Evolutionary conservation across 2,888 invertebrate species (phyloP), one percentile per base, ranked within the genome.

Genomic region (Pemphredon lugubris): DNA sequence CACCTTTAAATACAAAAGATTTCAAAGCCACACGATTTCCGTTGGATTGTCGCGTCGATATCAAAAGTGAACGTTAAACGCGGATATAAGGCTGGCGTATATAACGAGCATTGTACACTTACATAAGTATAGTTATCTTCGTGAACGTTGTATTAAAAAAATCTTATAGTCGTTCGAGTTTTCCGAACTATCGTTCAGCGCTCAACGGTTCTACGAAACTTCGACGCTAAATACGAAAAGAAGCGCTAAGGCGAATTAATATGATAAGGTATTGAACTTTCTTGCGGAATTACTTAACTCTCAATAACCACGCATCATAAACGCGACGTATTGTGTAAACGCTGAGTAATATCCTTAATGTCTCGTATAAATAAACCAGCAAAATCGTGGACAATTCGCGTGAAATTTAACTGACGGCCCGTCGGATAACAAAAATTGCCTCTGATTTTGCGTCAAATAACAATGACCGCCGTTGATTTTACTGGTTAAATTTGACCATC

Each of bases 101-200:
- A 54, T 40, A 70, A 61, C 68, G 54, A 34, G 32, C 61, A 23
- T 13, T 13, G 21, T 26, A 11, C 34, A 34, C 48, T 70, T 72
- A 58, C 72, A 59, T 50, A 70, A 64, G 72, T n/a, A 21, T n/a
- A 58, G 47, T 70, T 70, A 65, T 60, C 65, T 44, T 14, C 45
- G 70, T 51, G 70, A 70, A 70, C 70, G 72, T 72, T 55, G 48
- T 44, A 70, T 65, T 45, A 48, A 48, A 48, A 48, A 48, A n/a
- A n/a, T 48, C 48, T 7, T 9, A n/a, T 4, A 5, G 37, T 4
- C 37, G 13, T 37, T 13, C 4, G n/a, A 13, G n/a, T 1, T n/a
- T 1, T 37, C 13, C 11, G 13, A 6, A 4, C 11, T 4, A 37
- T 37, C 4, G 13, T 37, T 37, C n/a, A 37, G n/a, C n/a, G n/a